phyloP scores from a whole-genome alignment of 2,888 invertebrate species.

The Leucoptera coffeella region DNA sequence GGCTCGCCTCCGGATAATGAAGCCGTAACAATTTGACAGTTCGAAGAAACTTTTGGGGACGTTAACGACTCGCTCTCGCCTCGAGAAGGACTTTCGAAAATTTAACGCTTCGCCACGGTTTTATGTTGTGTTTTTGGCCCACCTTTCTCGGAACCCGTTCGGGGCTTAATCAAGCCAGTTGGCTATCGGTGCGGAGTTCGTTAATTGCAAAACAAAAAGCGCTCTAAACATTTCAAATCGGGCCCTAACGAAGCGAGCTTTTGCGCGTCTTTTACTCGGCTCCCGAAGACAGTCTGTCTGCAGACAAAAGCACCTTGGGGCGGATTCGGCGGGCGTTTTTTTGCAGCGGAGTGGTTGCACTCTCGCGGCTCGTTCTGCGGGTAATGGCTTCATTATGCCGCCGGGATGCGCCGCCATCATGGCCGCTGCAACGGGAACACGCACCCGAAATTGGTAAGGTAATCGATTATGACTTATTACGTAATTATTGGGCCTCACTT shows the following conservation, averaged over 20 bases:
- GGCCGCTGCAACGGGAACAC: slow-evolving; percentile 23
- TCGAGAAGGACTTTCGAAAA: too few species aligned
- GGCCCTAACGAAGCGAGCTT: slow-evolving; percentile 37
- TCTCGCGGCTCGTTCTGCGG: too few species aligned
- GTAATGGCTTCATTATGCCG: slow-evolving; percentile 51
- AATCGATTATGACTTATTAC: slow-evolving; percentile 30
- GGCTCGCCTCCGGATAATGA: too few species aligned
- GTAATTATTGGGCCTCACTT: slow-evolving; percentile 26
- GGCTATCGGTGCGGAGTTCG: neutral
- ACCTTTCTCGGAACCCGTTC: too few species aligned
- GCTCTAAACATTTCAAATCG: slow-evolving; percentile 13
- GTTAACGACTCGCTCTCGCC: too few species aligned
- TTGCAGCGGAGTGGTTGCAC: slow-evolving; percentile 28
- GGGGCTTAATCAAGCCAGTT: slow-evolving; percentile 2
- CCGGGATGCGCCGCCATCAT: too few species aligned
- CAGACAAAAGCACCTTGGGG: slow-evolving; percentile 34
- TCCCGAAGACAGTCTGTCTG: slow-evolving; percentile 48
- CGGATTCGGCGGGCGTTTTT: slow-evolving; percentile 26
- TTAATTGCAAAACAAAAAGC: slow-evolving; percentile 14
- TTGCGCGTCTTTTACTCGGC: slow-evolving; percentile 18
- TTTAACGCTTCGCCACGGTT: too few species aligned
- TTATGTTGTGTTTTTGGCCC: too few species aligned
- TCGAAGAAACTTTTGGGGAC: too few species aligned
- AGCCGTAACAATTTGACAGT: too few species aligned
- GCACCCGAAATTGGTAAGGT: slow-evolving; percentile 24